Evolutionary conservation across 2,797 vertebrate species (phyloP), one percentile per base, ranked within the genome.

Genomic region (Molossus alvarezi): DNA sequence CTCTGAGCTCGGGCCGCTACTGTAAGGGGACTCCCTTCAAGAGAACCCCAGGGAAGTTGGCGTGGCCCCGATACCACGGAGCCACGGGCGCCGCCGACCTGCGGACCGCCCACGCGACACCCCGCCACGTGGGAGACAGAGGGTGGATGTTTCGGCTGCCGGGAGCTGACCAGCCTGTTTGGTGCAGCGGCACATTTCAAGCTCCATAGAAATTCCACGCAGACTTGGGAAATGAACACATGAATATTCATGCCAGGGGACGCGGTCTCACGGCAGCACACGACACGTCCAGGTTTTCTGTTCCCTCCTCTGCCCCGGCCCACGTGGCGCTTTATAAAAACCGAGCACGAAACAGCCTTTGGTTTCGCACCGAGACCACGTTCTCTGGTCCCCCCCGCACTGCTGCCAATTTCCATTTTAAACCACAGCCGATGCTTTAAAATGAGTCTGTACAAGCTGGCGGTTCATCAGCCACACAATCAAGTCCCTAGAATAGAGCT

Each of bases 201-300:
- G 81, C 58, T 86, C 29, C 33, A 89, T 65, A 65, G 67, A 96
- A 95, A 95, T 91, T 92, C 58, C 57, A 5, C 29, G 79, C 33
- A 76, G 76, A 67, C 45, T 88, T 95, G 67, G 72, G 64, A 93
- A 96, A 94, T 27, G 23, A 80, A 20, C 18, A 41, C 53, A 93
- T 77, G 86, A 60, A 95, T 94, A 97, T 95, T 95, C 91, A 88
- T 83, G 6, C 48, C 18, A 29, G 18, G 60, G 73, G n/a, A 84
- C 33, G 27, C 48, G 79, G 12, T 33, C 15, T 58, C 77, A 60
- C 37, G 21, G 71, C 79, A 88, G 92, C 64, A 95, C 84, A 60
- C 37, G 37, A 62, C 23, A 71, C 75, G 41, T 96, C 95, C 33
- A 62, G 72, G 84, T 65, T n/a, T 73, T 33, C 58, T 13, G 33